Evolutionary conservation across 2,113 vertebrate genomes (phyloP).

Genomic region (Odobenus rosmarus): DNA sequence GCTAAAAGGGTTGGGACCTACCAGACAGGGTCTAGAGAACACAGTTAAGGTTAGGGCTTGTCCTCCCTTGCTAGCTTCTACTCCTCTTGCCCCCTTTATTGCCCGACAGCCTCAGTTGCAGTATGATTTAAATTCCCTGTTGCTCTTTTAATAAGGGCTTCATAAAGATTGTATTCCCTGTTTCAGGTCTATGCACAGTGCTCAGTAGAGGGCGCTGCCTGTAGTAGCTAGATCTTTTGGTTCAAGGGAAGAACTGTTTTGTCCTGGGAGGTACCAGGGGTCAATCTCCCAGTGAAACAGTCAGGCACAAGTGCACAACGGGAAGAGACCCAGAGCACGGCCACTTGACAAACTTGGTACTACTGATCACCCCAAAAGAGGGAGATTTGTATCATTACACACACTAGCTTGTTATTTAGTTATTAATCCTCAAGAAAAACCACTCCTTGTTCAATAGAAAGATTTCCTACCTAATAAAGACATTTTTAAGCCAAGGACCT

Average conservation of each 20-base stretch:
- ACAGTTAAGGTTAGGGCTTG: neutral
- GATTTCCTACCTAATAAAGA: neutral
- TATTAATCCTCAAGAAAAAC: neutral
- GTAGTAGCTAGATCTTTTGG: neutral
- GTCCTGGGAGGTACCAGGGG: neutral
- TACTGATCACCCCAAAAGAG: neutral
- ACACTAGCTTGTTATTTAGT: neutral
- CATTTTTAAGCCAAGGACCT: neutral
- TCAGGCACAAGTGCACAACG: neutral
- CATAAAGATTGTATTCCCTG: neutral
- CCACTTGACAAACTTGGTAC: neutral
- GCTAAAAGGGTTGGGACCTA: neutral
- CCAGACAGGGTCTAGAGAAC: neutral
- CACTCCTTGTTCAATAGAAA: neutral
- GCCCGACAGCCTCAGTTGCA: neutral
- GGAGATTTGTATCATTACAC: neutral
- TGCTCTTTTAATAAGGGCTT: neutral
- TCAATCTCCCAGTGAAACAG: neutral
- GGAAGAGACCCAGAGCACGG: neutral
- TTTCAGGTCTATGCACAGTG: neutral
- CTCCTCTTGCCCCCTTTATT: neutral
- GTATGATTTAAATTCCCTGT: neutral
- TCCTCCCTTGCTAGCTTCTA: neutral
- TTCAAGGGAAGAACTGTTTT: neutral
- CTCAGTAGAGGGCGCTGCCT: neutral